Percentiles rank a stretch among this genome's conserved stretches.
phyloP scores from a whole-genome alignment of 2,888 invertebrate species.

The Brachypalpus laphriformis region DNA sequence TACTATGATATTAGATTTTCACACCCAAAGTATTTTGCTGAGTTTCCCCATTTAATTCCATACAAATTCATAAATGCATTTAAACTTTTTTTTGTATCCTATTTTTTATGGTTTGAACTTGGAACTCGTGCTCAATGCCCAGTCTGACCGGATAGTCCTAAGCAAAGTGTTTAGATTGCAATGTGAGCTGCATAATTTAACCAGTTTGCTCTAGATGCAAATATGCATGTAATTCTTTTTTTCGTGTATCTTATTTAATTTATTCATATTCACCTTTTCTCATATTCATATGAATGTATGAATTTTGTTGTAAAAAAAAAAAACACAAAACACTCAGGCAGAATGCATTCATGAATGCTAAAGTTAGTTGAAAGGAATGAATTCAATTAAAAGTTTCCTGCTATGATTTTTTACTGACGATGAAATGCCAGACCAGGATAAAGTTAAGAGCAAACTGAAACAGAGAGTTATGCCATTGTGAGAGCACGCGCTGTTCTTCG shows the following conservation, averaged over 20 bases:
- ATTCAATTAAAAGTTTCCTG: conserved; percentile 61
- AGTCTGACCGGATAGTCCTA: background rate
- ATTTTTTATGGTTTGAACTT: background rate
- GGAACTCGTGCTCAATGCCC: background rate
- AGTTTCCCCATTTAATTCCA: conserved; percentile 8
- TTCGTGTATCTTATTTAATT: conserved; percentile 24
- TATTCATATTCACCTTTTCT: conserved; percentile 16
- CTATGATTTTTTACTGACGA: conserved; percentile 15
- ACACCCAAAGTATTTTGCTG: conserved; percentile 18
- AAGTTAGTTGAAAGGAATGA: conserved; percentile 47
- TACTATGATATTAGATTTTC: conserved; percentile 31
- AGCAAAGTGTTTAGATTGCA: conserved; percentile 6
- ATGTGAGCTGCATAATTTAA: conserved; percentile 23
- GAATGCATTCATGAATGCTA: conserved; percentile 36
- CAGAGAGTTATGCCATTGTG: conserved; percentile 1
- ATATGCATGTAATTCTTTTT: background rate
- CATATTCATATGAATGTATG: background rate
- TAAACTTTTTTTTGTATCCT: background rate
- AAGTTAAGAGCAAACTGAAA: conserved; percentile 22
- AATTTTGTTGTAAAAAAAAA: background rate
- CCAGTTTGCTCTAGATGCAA: background rate
- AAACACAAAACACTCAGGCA: conserved; percentile 43
- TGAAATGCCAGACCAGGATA: conserved; percentile 9
- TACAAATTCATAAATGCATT: conserved; percentile 25
- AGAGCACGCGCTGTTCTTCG: background rate